These are phyloP conservation scores for Geopemphigus sp. DNA, from an alignment of 1,140 invertebrate genomes.

Conservation along the genomic window DNA sequence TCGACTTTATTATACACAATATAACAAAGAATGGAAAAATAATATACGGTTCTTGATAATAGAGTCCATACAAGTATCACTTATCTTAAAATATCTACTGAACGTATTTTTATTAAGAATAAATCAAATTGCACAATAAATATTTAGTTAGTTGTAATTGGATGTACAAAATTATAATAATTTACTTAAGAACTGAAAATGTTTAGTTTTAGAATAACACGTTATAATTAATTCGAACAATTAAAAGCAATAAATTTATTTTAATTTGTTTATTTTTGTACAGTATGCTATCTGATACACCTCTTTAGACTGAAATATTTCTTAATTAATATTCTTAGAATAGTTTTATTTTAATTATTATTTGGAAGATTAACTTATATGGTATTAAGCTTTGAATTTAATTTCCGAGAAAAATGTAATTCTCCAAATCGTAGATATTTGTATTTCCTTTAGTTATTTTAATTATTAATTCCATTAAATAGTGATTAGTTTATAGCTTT, in stretches of 20 bases:
- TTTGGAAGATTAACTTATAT: background rate
- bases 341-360: no score
- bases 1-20: background rate
- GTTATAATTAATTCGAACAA: background rate
- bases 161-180: background rate
- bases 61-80: background rate
- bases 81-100: background rate
- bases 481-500: background rate
- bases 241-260: background rate
- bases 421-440: background rate
- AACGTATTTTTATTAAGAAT: background rate
- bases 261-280: background rate
- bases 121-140: background rate
- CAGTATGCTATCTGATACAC: no score
- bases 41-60: background rate
- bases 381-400: background rate
- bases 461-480: constrained; percentile 8
- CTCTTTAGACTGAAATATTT: no score
- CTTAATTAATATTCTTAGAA: no score
- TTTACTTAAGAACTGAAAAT: no score
- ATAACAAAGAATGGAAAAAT: background rate
- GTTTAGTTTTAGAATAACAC: background rate
- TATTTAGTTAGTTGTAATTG: background rate
- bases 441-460: background rate
- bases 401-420: background rate